These are phyloP conservation scores for Anhinga rufa DNA, from an alignment of 2,113 vertebrate species.

Conservation along the genomic window DNA sequence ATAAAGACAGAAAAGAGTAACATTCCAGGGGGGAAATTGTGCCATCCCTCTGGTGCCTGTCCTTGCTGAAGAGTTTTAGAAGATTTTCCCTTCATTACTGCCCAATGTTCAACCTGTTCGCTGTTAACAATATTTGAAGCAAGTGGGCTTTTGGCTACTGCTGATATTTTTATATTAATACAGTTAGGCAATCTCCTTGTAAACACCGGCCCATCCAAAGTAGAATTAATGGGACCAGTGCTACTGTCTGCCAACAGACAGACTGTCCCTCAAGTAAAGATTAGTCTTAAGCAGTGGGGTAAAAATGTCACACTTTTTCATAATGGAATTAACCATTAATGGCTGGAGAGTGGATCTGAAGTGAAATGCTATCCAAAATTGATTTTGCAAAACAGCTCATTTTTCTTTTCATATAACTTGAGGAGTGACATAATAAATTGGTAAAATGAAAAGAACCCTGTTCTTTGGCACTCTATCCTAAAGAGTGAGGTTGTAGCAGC, in stretches of 20 bases:
- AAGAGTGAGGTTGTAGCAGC: neutral
- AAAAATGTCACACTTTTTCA: neutral
- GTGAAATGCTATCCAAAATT: neutral
- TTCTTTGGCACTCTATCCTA: neutral
- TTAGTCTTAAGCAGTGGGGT: neutral
- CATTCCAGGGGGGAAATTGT: neutral
- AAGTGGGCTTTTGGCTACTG: neutral
- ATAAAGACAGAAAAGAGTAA: neutral
- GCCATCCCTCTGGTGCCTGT: neutral
- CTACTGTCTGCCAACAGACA: neutral
- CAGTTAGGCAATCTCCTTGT: neutral
- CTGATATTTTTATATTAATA: neutral
- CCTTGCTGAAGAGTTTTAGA: neutral
- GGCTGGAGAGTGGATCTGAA: neutral
- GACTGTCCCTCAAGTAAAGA: neutral
- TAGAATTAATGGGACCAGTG: neutral
- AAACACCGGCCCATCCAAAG: neutral
- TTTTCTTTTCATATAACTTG: neutral
- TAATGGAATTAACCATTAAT: neutral
- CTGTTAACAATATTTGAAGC: neutral
- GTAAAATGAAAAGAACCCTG: neutral
- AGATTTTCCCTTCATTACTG: neutral
- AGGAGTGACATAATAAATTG: neutral
- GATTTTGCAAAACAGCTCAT: neutral
- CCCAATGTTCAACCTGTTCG: neutral